Evolutionary conservation across 2,888 invertebrate genomes (phyloP).

Genomic region (Odontomyia ornata): DNA sequence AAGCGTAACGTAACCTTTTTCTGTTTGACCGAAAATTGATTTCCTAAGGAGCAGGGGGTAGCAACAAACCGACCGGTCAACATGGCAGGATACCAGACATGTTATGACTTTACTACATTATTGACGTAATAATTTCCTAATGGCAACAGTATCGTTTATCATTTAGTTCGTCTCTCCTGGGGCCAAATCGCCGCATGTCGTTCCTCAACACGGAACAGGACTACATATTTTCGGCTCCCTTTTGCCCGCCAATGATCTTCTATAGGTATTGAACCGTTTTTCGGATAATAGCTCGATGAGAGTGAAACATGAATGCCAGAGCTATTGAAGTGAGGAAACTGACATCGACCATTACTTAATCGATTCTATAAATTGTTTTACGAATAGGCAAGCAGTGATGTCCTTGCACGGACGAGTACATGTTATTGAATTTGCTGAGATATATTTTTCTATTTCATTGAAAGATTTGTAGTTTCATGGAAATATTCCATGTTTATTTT

Average conservation of each 20-base stretch:
- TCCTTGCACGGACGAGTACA: constrained; percentile 24
- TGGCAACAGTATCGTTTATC: constrained; percentile 49
- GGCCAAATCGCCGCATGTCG: constrained; percentile 33
- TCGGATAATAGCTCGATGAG: constrained; percentile 31
- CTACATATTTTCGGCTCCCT: neutral
- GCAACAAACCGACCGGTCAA: constrained; percentile 34
- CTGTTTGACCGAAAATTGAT: constrained; percentile 47
- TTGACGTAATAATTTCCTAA: constrained; percentile 50
- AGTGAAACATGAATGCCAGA: constrained; percentile 30
- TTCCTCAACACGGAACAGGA: neutral
- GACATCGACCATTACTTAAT: constrained; percentile 42
- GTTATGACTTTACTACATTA: constrained; percentile 50
- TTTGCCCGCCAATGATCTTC: constrained; percentile 15
- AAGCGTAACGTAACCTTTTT: constrained; percentile 43
- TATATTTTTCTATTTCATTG: neutral
- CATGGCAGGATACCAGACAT: constrained; percentile 46
- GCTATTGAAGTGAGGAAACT: neutral
- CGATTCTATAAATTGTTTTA: constrained; percentile 37
- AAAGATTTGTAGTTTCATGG: no score
- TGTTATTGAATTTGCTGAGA: constrained; percentile 26
- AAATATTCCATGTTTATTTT: no score
- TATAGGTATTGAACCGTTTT: constrained; percentile 26
- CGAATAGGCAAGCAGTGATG: constrained; percentile 6
- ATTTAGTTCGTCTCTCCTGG: constrained; percentile 44
- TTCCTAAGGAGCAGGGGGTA: constrained; percentile 43